phyloP scores from a whole-genome alignment of 2,888 invertebrate species.

The Alloplasta piceator region DNA sequence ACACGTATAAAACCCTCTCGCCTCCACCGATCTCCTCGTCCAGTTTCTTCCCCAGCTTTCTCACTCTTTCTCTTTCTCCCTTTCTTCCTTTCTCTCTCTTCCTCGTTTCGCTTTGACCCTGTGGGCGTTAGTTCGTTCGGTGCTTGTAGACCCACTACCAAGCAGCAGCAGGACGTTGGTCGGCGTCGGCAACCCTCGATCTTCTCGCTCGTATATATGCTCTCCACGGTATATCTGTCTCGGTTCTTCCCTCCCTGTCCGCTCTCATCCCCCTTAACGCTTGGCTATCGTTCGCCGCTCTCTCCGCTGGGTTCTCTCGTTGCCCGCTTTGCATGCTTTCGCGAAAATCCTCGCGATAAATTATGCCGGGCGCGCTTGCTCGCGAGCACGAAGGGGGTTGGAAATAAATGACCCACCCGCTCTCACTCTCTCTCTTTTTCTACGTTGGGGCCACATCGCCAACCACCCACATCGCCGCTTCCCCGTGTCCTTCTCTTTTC shows the following conservation, averaged over 20 bases:
- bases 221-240: slow-evolving; percentile 29
- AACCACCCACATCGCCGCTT: slow-evolving; percentile 70
- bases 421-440: slow-evolving; percentile 11
- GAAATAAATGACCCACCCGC: slow-evolving; percentile 83
- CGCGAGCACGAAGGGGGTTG: slow-evolving; percentile 73
- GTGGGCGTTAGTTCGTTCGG: slow-evolving; percentile 66
- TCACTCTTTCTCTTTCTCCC: slow-evolving; percentile 35
- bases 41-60: slow-evolving; percentile 41
- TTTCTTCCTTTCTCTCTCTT: slow-evolving; percentile 52
- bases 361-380: slow-evolving; percentile 80
- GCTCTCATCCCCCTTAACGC: slow-evolving; percentile 67
- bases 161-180: slow-evolving; percentile 63
- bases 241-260: slow-evolving; percentile 53
- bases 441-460: slow-evolving; percentile 49
- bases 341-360: slow-evolving; percentile 84
- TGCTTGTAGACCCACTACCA: slow-evolving; percentile 71
- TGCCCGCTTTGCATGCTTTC: slow-evolving; percentile 81
- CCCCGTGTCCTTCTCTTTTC: slow-evolving; percentile 68
- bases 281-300: slow-evolving; percentile 60
- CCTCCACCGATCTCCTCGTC: slow-evolving; percentile 47
- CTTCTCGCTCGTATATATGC: slow-evolving; percentile 45
- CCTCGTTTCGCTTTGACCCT: slow-evolving; percentile 64
- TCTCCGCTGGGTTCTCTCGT: slow-evolving; percentile 73
- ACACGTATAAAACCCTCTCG: slow-evolving; percentile 48
- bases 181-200: slow-evolving; percentile 41